Conservation (phyloP, 1,140 invertebrate species). For the Halictus rubicundus region DNA sequence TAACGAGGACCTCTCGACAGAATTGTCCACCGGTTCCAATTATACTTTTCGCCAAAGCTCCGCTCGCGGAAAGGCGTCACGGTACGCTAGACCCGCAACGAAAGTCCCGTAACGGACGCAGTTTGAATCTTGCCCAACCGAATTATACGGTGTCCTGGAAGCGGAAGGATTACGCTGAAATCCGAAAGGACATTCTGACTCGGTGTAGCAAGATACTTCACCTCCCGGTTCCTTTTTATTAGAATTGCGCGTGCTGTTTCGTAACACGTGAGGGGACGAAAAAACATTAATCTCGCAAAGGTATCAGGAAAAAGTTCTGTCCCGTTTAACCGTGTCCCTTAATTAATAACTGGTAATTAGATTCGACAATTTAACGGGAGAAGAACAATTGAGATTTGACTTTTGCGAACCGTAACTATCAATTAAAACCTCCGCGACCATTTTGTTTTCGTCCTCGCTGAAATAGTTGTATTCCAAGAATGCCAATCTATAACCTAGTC, state of each 20-base stretch:
- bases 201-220: background rate
- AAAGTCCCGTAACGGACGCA: slow-evolving; percentile 13
- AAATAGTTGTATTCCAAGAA: background rate
- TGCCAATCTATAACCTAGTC: too few species aligned
- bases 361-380: too few species aligned
- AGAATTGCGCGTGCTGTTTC: background rate
- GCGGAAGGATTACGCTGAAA: background rate
- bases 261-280: background rate
- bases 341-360: too few species aligned
- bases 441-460: background rate
- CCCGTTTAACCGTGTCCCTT: too few species aligned
- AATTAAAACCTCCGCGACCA: background rate
- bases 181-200: background rate
- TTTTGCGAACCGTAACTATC: too few species aligned
- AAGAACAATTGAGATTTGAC: too few species aligned
- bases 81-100: slow-evolving; percentile 4
- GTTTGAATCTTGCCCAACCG: slow-evolving; percentile 14
- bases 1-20: slow-evolving; percentile 6
- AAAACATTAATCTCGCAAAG: too few species aligned
- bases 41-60: slow-evolving; percentile 6
- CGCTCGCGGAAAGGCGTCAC: background rate
- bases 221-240: background rate
- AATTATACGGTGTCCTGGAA: slow-evolving; percentile 11
- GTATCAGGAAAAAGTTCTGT: too few species aligned
- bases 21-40: slow-evolving; percentile 22